These are phyloP conservation scores for Drosophila borborema DNA, from an alignment of 2,888 invertebrate genomes.

Conservation along the genomic window DNA sequence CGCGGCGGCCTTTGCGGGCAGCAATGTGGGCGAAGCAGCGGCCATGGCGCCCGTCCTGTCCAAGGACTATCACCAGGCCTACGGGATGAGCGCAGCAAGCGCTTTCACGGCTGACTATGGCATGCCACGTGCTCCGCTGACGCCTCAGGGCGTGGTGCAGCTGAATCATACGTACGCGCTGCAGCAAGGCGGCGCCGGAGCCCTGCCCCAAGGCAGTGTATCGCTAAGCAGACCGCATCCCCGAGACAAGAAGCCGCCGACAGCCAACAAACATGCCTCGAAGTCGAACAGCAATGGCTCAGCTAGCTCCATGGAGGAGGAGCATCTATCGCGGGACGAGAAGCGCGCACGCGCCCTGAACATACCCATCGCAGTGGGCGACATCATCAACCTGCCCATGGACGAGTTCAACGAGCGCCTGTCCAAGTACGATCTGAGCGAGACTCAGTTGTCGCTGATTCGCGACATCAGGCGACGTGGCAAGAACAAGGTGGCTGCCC, in stretches of 20 bases:
- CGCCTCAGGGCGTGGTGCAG: conserved; percentile 88
- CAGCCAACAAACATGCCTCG: conserved; percentile 51
- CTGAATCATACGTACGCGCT: conserved; percentile 96
- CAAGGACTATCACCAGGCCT: conserved; percentile 83
- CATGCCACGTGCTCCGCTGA: conserved; percentile 85
- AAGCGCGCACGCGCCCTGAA: conserved; percentile 93
- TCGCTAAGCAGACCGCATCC: conserved; percentile 88
- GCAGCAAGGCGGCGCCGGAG: conserved; percentile 87
- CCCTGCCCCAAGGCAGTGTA: conserved; percentile 88
- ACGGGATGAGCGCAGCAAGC: conserved; percentile 72
- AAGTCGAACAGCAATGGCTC: conserved; percentile 38
- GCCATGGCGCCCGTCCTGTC: conserved; percentile 80
- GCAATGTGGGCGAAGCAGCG: conserved; percentile 67
- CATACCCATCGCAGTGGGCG: conserved; percentile 92
- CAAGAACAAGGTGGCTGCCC: conserved; percentile 98
- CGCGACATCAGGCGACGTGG: conserved; percentile 96
- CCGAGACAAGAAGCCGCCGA: conserved; percentile 89
- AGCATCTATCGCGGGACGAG: conserved; percentile 93
- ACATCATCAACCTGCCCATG: conserved; percentile 98
- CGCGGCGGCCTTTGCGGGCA: conserved; percentile 73
- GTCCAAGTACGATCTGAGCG: conserved; percentile 96
- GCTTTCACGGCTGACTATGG: conserved; percentile 88
- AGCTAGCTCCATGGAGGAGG: conserved; percentile 87
- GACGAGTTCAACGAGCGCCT: conserved; percentile 98
- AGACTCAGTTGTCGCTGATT: conserved; percentile 96